Evolutionary conservation across 2,888 invertebrate genomes (phyloP).

Genomic region (Trachelus tabidus): DNA sequence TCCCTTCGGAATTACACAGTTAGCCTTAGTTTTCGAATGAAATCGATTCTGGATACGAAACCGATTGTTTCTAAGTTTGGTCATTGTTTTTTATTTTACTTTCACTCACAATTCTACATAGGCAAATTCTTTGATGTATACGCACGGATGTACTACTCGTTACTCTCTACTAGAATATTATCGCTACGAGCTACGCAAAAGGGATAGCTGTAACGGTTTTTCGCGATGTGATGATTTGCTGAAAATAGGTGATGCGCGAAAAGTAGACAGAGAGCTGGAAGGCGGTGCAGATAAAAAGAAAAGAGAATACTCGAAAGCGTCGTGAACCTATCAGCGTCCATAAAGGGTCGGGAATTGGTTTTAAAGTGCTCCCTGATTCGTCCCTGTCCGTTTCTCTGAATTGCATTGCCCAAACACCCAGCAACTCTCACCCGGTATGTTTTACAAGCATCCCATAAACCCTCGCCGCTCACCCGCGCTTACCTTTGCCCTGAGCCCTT

Average conservation of each 20-base stretch:
- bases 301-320: neutral
- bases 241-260: neutral
- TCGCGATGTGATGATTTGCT: too few species aligned
- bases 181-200: neutral
- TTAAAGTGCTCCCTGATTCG: neutral
- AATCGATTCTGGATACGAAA: neutral
- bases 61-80: too few species aligned
- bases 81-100: neutral
- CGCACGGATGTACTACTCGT: neutral
- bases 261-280: neutral
- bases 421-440: neutral
- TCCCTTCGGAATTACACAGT: neutral
- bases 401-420: neutral
- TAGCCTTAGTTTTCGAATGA: neutral
- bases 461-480: neutral
- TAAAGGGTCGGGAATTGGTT: neutral
- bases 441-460: conserved; percentile 1
- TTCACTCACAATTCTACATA: too few species aligned
- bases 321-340: neutral
- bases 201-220: neutral
- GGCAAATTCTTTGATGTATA: neutral
- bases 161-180: neutral
- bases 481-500: neutral
- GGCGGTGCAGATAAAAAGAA: neutral
- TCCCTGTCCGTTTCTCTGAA: neutral